Conservation (phyloP, 1,140 invertebrate genomes). For the Tachypleus tridentatus region DNA sequence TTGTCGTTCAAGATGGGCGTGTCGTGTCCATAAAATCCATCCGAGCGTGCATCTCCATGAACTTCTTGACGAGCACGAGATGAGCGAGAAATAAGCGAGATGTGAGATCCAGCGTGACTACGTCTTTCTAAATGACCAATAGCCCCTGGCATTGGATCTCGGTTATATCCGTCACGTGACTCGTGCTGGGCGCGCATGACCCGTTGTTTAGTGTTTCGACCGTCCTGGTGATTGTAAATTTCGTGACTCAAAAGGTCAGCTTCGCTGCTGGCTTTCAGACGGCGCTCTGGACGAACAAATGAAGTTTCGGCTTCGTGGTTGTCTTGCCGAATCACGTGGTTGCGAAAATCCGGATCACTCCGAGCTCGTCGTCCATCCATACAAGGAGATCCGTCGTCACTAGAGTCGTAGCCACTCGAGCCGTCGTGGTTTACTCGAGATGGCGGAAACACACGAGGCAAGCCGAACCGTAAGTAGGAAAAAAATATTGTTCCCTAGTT, state of each 20-base stretch:
- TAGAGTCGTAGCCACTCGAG: conserved; percentile 78
- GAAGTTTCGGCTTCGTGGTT: not conserved
- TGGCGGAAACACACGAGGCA: conserved; percentile 77
- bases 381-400: conserved; percentile 41
- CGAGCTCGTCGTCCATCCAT: conserved; percentile 22
- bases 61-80: conserved; percentile 4
- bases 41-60: conserved; percentile 2
- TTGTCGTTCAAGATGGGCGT: conserved; percentile 20
- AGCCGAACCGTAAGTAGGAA: conserved; percentile 82
- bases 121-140: conserved; percentile 7
- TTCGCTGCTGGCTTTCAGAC: conserved; percentile 42
- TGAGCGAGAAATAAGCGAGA: conserved; percentile 22
- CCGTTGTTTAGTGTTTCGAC: too few relatives aligned
- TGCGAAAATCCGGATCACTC: conserved; percentile 65
- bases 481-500: conserved; percentile 74
- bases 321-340: conserved; percentile 22
- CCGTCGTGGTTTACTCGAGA: conserved; percentile 41
- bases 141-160: conserved; percentile 13
- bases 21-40: conserved; percentile 14
- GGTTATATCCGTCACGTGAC: conserved; percentile 12
- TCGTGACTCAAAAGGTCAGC: conserved; percentile 46
- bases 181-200: not conserved
- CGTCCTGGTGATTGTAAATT: conserved; percentile 21
- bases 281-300: conserved; percentile 16
- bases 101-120: conserved; percentile 23